Evolutionary conservation across 2,113 vertebrate species (phyloP).

Genomic region (Fregetta grallaria): DNA sequence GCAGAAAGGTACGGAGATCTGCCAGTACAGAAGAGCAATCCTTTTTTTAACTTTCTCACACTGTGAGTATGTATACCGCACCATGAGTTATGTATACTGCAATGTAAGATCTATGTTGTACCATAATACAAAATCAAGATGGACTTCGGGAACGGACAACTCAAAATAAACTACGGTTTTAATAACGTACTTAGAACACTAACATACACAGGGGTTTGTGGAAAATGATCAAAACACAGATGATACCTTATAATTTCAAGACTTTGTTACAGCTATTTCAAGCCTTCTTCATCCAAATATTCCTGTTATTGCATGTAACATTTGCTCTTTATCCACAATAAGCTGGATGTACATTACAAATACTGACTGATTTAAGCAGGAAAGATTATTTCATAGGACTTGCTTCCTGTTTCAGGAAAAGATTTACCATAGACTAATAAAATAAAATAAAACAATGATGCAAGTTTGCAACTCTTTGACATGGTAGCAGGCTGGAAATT

Average conservation of each 20-base stretch:
- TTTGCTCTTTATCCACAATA: not conserved
- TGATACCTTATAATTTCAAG: not conserved
- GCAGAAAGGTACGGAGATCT: not conserved
- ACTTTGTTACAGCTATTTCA: not conserved
- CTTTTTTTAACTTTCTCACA: not conserved
- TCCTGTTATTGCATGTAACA: not conserved
- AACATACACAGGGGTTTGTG: not conserved
- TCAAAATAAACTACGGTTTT: not conserved
- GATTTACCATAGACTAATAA: not conserved
- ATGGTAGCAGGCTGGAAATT: not conserved
- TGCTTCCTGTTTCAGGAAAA: not conserved
- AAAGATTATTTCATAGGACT: not conserved
- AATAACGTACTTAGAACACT: not conserved
- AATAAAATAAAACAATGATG: not conserved
- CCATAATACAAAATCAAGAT: not conserved
- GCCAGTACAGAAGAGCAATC: not conserved
- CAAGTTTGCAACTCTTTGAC: not conserved
- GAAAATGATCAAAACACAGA: not conserved
- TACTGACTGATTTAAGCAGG: not conserved
- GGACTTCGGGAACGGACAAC: not conserved
- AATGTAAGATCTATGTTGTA: not conserved
- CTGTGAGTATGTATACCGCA: not conserved
- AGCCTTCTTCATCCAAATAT: not conserved
- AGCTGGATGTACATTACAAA: not conserved
- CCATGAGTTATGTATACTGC: not conserved